Evolutionary conservation across 2,797 vertebrate species (phyloP).

Genomic region (Pelobates cultripes): DNA sequence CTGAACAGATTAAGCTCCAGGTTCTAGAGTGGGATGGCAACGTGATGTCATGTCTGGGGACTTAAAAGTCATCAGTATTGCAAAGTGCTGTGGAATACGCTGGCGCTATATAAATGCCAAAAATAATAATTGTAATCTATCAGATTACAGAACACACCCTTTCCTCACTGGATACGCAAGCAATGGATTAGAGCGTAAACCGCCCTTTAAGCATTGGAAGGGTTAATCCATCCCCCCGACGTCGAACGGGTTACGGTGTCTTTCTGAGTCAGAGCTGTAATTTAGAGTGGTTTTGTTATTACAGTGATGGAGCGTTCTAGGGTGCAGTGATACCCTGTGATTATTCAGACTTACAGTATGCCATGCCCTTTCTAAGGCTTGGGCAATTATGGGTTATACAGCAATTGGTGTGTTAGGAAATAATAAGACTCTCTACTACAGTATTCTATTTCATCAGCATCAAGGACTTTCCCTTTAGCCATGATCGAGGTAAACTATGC

Average conservation of each 20-base stretch:
- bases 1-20: neutral
- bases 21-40: neutral
- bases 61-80: too few relatives aligned
- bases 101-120: too few relatives aligned
- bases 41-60: neutral
- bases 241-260: too few relatives aligned
- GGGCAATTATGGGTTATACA: neutral
- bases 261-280: too few relatives aligned
- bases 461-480: too few relatives aligned
- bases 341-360: neutral
- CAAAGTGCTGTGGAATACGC: too few relatives aligned
- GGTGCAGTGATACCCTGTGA: neutral
- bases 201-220: neutral
- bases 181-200: neutral
- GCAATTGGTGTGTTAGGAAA: neutral
- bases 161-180: neutral
- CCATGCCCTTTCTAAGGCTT: too few relatives aligned
- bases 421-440: neutral
- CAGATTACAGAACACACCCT: too few relatives aligned
- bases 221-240: neutral
- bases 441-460: neutral
- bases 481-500: too few relatives aligned
- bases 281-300: too few relatives aligned
- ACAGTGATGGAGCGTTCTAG: neutral
- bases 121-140: too few relatives aligned